phyloP scores from a whole-genome alignment of 2,888 invertebrate species.

The Blera fallax region DNA sequence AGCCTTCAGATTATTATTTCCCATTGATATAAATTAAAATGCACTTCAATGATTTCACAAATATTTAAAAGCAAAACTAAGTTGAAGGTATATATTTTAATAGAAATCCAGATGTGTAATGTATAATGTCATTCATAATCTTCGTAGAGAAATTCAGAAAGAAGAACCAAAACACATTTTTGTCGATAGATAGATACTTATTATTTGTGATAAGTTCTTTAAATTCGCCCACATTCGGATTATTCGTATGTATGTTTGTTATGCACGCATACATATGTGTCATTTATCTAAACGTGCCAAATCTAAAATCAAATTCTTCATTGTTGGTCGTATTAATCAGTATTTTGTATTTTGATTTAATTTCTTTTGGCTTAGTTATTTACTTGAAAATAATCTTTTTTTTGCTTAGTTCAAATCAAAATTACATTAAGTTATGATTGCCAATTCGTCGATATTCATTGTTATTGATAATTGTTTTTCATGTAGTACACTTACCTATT shows the following conservation, averaged over 20 bases:
- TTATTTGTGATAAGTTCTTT: background rate
- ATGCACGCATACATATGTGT: background rate
- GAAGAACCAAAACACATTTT: too few species aligned
- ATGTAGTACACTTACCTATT: background rate
- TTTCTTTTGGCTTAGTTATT: background rate
- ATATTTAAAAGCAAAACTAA: background rate
- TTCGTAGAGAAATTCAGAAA: background rate
- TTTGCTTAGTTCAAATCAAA: background rate
- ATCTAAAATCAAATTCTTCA: constrained; percentile 1
- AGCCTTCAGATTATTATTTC: constrained; percentile 4
- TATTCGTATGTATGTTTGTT: background rate
- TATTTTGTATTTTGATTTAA: background rate
- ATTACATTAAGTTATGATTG: background rate
- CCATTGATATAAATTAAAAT: background rate
- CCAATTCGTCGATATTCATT: background rate
- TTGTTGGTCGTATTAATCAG: constrained; percentile 27
- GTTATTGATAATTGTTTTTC: background rate
- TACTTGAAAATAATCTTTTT: constrained; percentile 8
- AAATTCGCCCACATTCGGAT: background rate
- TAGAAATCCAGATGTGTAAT: background rate
- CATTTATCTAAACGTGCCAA: constrained; percentile 2
- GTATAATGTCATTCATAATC: background rate
- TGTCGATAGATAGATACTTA: too few species aligned
- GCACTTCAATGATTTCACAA: background rate
- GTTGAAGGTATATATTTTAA: background rate